Evolutionary conservation across 2,797 vertebrate genomes (phyloP), one percentile per base, ranked within the genome.

Genomic region (Danio kyathit): DNA sequence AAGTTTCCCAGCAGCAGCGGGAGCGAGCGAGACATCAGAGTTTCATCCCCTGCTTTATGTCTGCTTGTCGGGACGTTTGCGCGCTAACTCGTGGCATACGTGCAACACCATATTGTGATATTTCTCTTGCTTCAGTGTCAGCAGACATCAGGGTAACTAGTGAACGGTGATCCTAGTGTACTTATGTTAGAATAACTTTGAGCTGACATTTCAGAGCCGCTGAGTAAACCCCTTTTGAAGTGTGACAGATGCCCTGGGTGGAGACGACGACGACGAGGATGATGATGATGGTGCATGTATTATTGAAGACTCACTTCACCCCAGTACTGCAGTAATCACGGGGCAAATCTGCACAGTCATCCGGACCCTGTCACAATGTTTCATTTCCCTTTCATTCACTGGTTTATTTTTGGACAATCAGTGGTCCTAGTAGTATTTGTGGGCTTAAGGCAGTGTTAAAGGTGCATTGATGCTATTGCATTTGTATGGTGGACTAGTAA

Each of bases 301-400:
- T 63, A 72, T 72, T 63, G 14, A 79, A 14, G 40, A 16, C 65
- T 72, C 40, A 43, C 48, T 60, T 63, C 54, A 63, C 54, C 29
- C 19, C 44, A 54, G 29, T 46, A n/a, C 56, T 79, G 63, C 76
- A 52, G 71, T 56, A 69, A 71, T 51, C 63, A 66, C 21, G 46
- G 52, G 29, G 21, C 16, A 49, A 66, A 80, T 76, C 54, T 83
- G 84, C 78, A 69, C 69, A 51, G 77, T 83, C 82, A 83, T 80
- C 51, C 66, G 43, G 72, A 48, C 21, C 56, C 17, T 51, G 67
- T 79, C 46, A 52, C 38, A 63, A 12, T 29, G 76, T 79, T 71
- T 79, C 29, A 19, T 79, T 5, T 48, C 3, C 5, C 44, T 49
- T 43, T 59, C 54, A 40, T 14, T 38, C 29, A 51, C 59, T 52